Evolutionary conservation across 2,113 vertebrate genomes (phyloP).

Genomic region (Hypomesus transpacificus): DNA sequence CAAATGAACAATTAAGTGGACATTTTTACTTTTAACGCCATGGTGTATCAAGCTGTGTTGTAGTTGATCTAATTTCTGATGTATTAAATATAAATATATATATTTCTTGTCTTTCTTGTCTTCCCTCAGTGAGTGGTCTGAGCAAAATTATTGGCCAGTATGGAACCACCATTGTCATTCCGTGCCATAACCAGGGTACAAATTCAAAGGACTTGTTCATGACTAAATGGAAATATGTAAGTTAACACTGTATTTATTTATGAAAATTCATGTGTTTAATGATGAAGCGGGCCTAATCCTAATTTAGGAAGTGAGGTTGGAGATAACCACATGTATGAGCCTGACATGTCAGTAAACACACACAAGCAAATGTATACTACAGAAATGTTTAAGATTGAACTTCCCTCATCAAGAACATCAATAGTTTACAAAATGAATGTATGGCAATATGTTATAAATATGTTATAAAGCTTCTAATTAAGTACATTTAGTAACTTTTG

Average conservation of each 20-base stretch:
- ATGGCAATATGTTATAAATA: too few species aligned
- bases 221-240: conserved; percentile 97
- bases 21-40: conserved; percentile 7
- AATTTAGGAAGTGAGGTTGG: too few species aligned
- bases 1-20: neutral
- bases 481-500: too few species aligned
- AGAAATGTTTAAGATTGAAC: too few species aligned
- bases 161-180: conserved; percentile 84
- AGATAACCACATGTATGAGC: too few species aligned
- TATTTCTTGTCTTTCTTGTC: conserved; percentile 29
- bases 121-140: conserved; percentile 72
- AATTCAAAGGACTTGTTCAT: conserved; percentile 66
- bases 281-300: too few species aligned
- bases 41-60: conserved; percentile 24
- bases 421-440: too few species aligned
- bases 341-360: too few species aligned
- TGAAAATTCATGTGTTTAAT: neutral
- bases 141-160: conserved; percentile 78
- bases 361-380: too few species aligned
- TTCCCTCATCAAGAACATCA: too few species aligned
- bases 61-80: conserved; percentile 23
- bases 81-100: conserved; percentile 19
- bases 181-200: conserved; percentile 69
- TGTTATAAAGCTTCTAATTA: too few species aligned
- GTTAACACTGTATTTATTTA: conserved; percentile 50